Base-by-base conservation (phyloP, 92 coral and sea anemone genomes). In the Chrysogorgia sp. region DNA sequence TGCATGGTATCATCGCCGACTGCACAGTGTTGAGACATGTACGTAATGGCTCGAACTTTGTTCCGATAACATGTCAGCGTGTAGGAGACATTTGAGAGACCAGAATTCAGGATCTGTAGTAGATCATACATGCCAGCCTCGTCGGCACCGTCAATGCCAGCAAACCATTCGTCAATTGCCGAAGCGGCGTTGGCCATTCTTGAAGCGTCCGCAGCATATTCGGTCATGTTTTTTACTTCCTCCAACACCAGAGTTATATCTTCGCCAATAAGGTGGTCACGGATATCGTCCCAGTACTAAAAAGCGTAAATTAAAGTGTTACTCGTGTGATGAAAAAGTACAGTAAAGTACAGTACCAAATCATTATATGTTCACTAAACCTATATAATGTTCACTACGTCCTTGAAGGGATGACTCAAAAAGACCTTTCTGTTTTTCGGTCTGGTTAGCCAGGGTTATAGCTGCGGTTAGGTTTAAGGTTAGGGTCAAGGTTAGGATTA, bases 51-150 rank as follows among this genome's bases (percentile, higher is more conserved):
- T 8, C 68, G 68, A 13, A 8, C 10, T 23, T 61, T 61, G 68
- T 61, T 61, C 20, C 68, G 68, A 35, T 61, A 61, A 61, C 68
- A 61, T 61, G 21, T 35, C 35, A 61, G 21, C 21, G 68, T 19
- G 68, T 61, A 61, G 35, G 35, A 25, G n/a, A 61, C 40, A 21
- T 61, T 61, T 22, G n/a, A 21, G 34, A 61, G 40, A 15, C 68
- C 68, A 29, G 21, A 13, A 61, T 4, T 61, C 6, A 61, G 40
- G 7, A 33, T 13, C 40, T 21, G 28, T 4, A 61, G 21, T 32
- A 61, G n/a, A 15, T 61, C 13, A 15, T 61, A 61, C 33, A 21
- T 25, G 0, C 29, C 35, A 1, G 35, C n/a, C 29, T 61, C 68
- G n/a, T 61, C 13, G n/a, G 68, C 68, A 3, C 8, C 13, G 40